These are phyloP conservation scores for Tenebrosternarchus preto DNA, from an alignment of 2,113 vertebrate species.

Conservation along the genomic window DNA sequence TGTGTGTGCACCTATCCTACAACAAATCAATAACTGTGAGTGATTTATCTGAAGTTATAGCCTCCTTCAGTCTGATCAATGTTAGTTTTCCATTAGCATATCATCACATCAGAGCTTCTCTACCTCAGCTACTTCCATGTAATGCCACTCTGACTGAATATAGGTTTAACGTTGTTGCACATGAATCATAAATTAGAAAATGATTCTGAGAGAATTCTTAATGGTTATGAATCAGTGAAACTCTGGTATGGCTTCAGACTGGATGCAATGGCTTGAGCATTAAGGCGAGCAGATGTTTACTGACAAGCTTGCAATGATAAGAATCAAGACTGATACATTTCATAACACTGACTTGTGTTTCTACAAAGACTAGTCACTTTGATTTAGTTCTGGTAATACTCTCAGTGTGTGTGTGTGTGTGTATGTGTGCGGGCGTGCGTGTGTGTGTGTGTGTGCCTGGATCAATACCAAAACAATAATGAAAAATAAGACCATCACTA, in stretches of 20 bases:
- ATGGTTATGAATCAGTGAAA: background rate
- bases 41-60: background rate
- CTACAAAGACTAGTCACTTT: background rate
- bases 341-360: background rate
- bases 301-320: background rate
- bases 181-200: too few relatives aligned
- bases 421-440: too few relatives aligned
- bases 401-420: background rate
- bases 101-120: too few relatives aligned
- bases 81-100: background rate
- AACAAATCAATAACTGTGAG: background rate
- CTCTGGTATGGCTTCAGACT: background rate
- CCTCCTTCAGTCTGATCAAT: background rate
- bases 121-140: too few relatives aligned
- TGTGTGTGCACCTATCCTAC: too few relatives aligned
- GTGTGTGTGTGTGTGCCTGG: background rate
- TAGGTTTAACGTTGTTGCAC: too few relatives aligned
- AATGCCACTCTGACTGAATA: too few relatives aligned
- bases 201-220: too few relatives aligned
- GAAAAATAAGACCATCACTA: constrained; percentile 7
- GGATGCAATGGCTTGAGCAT: background rate
- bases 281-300: background rate
- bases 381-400: background rate
- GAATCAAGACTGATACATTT: background rate
- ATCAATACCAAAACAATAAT: constrained; percentile 35